These are phyloP conservation scores for Melinopterus prodromus DNA, from an alignment of 2,888 invertebrate species.

Conservation along the genomic window DNA sequence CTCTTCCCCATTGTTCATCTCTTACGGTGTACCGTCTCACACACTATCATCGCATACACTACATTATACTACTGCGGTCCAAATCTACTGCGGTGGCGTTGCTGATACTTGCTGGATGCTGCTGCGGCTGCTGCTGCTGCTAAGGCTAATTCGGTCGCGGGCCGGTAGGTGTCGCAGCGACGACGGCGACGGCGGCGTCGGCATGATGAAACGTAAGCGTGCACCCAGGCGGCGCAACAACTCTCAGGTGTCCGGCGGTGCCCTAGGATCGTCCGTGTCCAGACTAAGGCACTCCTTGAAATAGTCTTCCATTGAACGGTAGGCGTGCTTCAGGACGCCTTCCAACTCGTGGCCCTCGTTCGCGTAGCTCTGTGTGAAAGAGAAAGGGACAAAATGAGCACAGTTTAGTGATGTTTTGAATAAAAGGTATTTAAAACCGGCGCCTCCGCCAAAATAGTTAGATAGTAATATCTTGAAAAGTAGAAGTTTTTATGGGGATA, in stretches of 20 bases:
- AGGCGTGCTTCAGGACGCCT: constrained; percentile 90
- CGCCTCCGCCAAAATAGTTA: neutral
- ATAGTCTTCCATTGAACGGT: constrained; percentile 93
- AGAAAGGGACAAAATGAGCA: constrained; percentile 15
- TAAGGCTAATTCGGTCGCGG: constrained; percentile 4
- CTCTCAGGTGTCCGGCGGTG: constrained; percentile 64
- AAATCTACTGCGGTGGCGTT: neutral
- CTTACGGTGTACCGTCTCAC: neutral
- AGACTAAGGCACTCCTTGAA: constrained; percentile 89
- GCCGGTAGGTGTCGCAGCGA: constrained; percentile 25
- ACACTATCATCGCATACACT: neutral
- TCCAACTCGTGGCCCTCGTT: constrained; percentile 87
- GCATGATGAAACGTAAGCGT: constrained; percentile 19
- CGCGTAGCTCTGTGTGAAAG: constrained; percentile 80
- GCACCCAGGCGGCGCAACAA: constrained; percentile 32
- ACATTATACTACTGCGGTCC: neutral
- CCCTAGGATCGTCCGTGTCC: constrained; percentile 78
- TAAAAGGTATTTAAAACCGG: constrained; percentile 5
- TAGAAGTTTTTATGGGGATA: too few species aligned
- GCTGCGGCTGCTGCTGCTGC: neutral
- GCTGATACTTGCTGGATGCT: constrained; percentile 4
- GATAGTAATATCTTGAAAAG: too few species aligned
- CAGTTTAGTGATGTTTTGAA: neutral
- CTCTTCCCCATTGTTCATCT: neutral
- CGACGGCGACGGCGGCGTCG: constrained; percentile 16